Percentiles rank a stretch among this genome's conserved stretches.
These are phyloP conservation scores for Physeter macrocephalus DNA, from an alignment of 2,113 vertebrate species.

Conservation along the genomic window DNA sequence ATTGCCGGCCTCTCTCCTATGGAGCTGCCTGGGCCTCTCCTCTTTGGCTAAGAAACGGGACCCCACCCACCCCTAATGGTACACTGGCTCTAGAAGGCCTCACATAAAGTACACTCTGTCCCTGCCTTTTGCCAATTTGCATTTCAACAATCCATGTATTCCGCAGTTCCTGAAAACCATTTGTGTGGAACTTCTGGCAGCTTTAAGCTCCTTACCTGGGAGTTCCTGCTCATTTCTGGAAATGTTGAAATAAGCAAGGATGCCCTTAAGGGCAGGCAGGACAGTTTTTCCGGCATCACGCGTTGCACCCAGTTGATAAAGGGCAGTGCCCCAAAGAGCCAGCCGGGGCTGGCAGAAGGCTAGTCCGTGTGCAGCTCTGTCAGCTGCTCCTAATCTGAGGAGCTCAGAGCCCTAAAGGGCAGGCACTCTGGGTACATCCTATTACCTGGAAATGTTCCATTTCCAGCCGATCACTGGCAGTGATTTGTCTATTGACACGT, in stretches of 20 bases:
- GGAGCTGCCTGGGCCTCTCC: neutral
- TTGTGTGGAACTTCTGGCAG: neutral
- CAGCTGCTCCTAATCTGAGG: neutral
- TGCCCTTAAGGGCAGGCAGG: neutral
- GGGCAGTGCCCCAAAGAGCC: neutral
- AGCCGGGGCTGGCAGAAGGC: fast-evolving
- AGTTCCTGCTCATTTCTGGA: conserved; percentile 40
- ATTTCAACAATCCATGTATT: neutral
- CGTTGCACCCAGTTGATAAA: neutral
- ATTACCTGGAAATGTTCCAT: neutral
- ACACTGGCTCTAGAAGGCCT: neutral
- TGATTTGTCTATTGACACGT: neutral
- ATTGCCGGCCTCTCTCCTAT: neutral
- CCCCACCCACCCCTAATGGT: fast-evolving
- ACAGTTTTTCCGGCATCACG: neutral
- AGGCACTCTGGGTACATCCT: neutral
- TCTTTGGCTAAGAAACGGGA: neutral
- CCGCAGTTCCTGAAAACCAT: conserved; percentile 24
- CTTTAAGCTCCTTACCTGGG: neutral
- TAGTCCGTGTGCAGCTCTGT: fast-evolving
- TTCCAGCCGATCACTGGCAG: neutral
- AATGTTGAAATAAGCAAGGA: neutral
- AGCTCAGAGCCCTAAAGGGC: neutral
- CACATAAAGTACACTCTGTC: neutral
- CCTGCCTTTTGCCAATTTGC: neutral